Base-by-base conservation (phyloP, 92 coral and sea anemone species). In the Epizoanthus fatuus region DNA sequence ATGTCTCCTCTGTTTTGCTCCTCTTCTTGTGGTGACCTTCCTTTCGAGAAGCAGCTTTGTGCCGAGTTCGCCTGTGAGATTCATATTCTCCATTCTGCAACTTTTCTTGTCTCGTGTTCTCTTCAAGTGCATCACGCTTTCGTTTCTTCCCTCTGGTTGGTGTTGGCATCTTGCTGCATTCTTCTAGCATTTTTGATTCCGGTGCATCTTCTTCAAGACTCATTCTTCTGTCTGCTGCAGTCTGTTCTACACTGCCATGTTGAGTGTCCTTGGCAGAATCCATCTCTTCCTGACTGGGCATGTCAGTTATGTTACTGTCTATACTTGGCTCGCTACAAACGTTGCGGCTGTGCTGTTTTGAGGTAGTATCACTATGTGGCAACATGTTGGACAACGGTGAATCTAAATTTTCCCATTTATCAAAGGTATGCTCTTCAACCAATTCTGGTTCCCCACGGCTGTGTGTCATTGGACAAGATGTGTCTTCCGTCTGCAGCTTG, bases 51-150 rank as follows among this genome's bases (percentile, higher is more conserved):
- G 35, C 3, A 40, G 20, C 2, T 0, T 4, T 20, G 20, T 44
- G 22, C 32, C 5, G 11, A 10, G 13, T 20, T 17, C 4, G 10
- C 35, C 16, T 63, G 13, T 9, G 69, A 37, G 55, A 58, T n/a
- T 6, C 32, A 39, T 53, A 3, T 53, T 53, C 81, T 60, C 0
- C 5, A 15, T 19, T 66, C 19, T 13, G 25, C 20, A 40, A 15
- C 37, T 77, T 77, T 37, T 77, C 63, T 2, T 59, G 82, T 25
- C 11, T 11, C 22, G 49, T 59, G 32, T 42, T 77, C 82, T 59
- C 69, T 35, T 25, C 52, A 19, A 29, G 29, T 19, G n/a, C 52
- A 22, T 22, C 12, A 11, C 0, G 32, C 65, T 77, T 77, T 39
- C 82, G 62, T 77, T 77, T 77, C 49, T 29, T 77, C 12, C 68